A percentile compares a stretch with the other conserved stretches of the same genome.
Evolutionary conservation across 35 echinoderm and acorn worm species (phyloP).

Genomic region (Patiria miniata): DNA sequence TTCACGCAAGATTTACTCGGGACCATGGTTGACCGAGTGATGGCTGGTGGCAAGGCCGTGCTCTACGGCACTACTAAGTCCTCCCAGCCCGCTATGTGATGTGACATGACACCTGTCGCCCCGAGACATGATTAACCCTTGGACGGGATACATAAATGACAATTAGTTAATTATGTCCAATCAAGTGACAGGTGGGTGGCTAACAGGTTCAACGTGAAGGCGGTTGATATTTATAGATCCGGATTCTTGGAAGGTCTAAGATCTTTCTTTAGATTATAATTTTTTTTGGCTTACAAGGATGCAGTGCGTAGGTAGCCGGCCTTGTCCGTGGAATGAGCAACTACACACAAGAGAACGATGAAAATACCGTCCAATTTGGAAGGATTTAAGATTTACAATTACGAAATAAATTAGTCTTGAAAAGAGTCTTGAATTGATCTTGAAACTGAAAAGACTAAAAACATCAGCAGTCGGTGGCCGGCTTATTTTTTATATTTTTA

Average conservation of each 20-base stretch:
- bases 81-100: neutral
- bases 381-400: too few relatives aligned
- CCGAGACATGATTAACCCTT: neutral
- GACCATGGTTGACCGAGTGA: neutral
- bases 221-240: neutral
- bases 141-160: neutral
- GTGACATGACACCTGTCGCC: neutral
- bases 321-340: too few relatives aligned
- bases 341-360: too few relatives aligned
- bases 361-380: too few relatives aligned
- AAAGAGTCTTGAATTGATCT: too few relatives aligned
- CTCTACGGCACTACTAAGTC: neutral
- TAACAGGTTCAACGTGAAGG: neutral
- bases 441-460: too few relatives aligned
- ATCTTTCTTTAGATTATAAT: neutral
- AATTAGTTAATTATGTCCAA: neutral
- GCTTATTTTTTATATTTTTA: too few relatives aligned
- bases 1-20: slow-evolving; percentile 1
- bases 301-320: too few relatives aligned
- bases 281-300: too few relatives aligned
- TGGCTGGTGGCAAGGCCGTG: too few relatives aligned
- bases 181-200: neutral
- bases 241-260: neutral
- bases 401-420: too few relatives aligned
- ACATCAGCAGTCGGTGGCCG: too few relatives aligned